These are phyloP conservation scores for Trilocha varians DNA, from an alignment of 2,888 invertebrate species.

Conservation along the genomic window DNA sequence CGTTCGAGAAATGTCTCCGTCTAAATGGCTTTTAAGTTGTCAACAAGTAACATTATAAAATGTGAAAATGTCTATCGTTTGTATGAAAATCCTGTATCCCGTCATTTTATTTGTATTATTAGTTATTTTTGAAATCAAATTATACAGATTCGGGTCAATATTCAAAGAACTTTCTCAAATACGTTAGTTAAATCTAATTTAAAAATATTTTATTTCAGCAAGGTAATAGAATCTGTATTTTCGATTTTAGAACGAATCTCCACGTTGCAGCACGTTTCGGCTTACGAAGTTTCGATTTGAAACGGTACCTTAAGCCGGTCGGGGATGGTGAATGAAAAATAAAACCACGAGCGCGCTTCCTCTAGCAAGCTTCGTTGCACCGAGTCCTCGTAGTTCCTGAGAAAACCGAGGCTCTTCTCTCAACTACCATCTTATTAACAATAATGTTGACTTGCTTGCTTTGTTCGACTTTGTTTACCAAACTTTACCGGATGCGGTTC, in stretches of 20 bases:
- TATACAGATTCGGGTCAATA: too few relatives aligned
- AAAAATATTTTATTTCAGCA: not conserved
- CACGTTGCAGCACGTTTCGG: constrained; percentile 26
- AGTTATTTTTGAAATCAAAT: too few relatives aligned
- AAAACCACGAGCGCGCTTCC: constrained; percentile 28
- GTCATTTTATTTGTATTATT: too few relatives aligned
- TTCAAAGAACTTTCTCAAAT: too few relatives aligned
- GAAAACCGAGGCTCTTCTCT: constrained; percentile 24
- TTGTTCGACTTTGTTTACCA: constrained; percentile 25
- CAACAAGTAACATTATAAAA: too few relatives aligned
- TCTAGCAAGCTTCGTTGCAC: constrained; percentile 6
- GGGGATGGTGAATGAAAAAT: constrained; percentile 43
- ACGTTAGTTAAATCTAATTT: not conserved
- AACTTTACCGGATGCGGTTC: constrained; percentile 19
- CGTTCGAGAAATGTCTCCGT: too few relatives aligned
- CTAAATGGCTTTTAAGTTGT: too few relatives aligned
- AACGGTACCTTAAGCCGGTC: constrained; percentile 28
- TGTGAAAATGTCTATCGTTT: too few relatives aligned
- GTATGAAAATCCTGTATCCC: too few relatives aligned
- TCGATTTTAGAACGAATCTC: constrained; percentile 22
- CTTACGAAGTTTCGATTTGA: constrained; percentile 29
- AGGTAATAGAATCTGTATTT: constrained; percentile 12
- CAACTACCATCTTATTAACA: constrained; percentile 33
- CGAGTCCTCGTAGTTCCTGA: constrained; percentile 7
- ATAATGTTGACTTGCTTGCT: constrained; percentile 34